A percentile compares a stretch with the other conserved stretches of the same genome.
Conservation (phyloP, 1,140 invertebrate genomes). For the Polypedilum pembai region DNA sequence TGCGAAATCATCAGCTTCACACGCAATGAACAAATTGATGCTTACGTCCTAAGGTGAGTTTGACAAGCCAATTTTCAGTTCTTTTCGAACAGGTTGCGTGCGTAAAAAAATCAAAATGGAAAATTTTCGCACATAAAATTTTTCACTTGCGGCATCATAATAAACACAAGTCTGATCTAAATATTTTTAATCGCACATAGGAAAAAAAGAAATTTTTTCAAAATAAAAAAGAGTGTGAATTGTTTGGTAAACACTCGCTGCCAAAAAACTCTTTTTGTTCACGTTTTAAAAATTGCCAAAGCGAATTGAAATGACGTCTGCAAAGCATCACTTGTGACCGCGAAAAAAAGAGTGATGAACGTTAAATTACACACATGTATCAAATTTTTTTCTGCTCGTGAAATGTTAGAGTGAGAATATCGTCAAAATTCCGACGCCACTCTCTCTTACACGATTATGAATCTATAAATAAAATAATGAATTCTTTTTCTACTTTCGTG, state of each 20-base stretch:
- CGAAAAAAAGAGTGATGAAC: too few species aligned
- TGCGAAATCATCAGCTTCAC: slow-evolving; percentile 94
- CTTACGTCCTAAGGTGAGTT: slow-evolving; percentile 90
- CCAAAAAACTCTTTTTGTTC: background rate
- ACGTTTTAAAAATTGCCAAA: background rate
- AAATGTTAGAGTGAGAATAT: too few species aligned
- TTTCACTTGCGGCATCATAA: background rate
- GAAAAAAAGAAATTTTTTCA: background rate
- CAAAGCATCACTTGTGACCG: background rate
- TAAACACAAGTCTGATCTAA: background rate
- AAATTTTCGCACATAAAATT: background rate
- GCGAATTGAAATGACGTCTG: background rate
- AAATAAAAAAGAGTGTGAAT: background rate
- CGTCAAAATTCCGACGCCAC: too few species aligned
- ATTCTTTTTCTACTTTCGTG: too few species aligned
- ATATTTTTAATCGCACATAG: background rate
- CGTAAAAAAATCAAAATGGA: background rate
- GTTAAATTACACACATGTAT: too few species aligned
- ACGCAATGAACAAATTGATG: slow-evolving; percentile 83
- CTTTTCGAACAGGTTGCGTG: background rate
- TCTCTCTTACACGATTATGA: too few species aligned
- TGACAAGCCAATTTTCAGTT: slow-evolving; percentile 2
- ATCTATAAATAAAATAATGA: too few species aligned
- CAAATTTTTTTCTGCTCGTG: too few species aligned
- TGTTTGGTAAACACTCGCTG: background rate